Conservation (phyloP, 2,113 vertebrate species). For the Thamnaconus septentrionalis region DNA sequence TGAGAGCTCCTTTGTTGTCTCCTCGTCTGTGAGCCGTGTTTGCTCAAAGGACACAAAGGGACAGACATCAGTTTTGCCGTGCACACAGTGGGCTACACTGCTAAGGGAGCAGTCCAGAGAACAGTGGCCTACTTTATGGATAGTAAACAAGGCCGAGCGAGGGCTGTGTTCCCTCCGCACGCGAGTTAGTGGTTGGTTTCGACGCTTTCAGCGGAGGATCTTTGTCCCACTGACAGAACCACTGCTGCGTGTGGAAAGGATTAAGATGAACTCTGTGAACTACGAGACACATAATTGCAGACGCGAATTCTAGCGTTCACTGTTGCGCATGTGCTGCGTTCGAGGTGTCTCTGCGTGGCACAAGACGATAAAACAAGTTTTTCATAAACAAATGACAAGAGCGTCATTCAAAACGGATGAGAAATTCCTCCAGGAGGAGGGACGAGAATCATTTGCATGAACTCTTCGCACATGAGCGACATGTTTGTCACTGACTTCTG, state of each 20-base stretch:
- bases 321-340: too few relatives aligned
- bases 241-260: slow-evolving; percentile 23
- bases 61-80: neutral
- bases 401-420: slow-evolving; percentile 35
- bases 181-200: slow-evolving; percentile 35
- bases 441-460: slow-evolving; percentile 20
- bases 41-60: neutral
- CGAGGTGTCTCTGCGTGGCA: too few relatives aligned
- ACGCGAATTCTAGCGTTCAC: too few relatives aligned
- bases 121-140: too few relatives aligned
- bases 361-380: neutral
- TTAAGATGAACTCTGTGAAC: too few relatives aligned
- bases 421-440: neutral
- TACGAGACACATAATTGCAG: too few relatives aligned
- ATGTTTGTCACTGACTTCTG: neutral
- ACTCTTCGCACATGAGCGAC: slow-evolving; percentile 11
- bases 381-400: slow-evolving; percentile 30
- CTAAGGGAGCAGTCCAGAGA: too few relatives aligned
- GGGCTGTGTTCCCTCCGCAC: neutral
- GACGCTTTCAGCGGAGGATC: slow-evolving; percentile 14
- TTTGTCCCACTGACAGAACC: slow-evolving; percentile 5
- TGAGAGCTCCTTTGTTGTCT: neutral
- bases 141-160: neutral
- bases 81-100: neutral
- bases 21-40: neutral